Percentiles rank a stretch among this genome's conserved stretches.
These are phyloP conservation scores for Papilio demoleus DNA, from an alignment of 2,888 invertebrate genomes.

Conservation along the genomic window DNA sequence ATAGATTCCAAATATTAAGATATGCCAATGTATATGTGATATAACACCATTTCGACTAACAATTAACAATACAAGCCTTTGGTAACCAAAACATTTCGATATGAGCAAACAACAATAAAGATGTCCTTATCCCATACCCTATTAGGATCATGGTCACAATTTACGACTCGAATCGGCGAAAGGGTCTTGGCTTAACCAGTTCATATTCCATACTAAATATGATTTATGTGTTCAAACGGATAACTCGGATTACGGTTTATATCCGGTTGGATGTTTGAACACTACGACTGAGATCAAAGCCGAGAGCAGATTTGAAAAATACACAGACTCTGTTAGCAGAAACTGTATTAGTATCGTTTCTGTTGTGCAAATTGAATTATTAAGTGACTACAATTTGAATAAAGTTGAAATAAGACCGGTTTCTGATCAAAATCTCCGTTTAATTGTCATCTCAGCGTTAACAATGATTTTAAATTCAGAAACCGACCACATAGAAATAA, in stretches of 20 bases:
- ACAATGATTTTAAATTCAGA: too few relatives aligned
- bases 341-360: slow-evolving; percentile 31
- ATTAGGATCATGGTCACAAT: slow-evolving; percentile 37
- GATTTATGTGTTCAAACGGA: slow-evolving; percentile 39
- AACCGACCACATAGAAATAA: too few relatives aligned
- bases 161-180: slow-evolving; percentile 36
- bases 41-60: neutral
- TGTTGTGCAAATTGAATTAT: slow-evolving; percentile 30
- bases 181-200: slow-evolving; percentile 38
- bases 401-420: neutral
- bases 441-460: too few relatives aligned
- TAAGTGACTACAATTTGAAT: neutral
- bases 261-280: slow-evolving; percentile 37
- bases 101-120: slow-evolving; percentile 37
- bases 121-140: slow-evolving; percentile 32
- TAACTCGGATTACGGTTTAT: slow-evolving; percentile 35
- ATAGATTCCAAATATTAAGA: neutral
- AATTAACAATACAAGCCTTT: slow-evolving; percentile 13
- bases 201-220: slow-evolving; percentile 40
- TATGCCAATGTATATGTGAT: neutral
- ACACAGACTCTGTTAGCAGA: slow-evolving; percentile 24
- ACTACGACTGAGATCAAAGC: slow-evolving; percentile 28
- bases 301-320: slow-evolving; percentile 37
- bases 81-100: slow-evolving; percentile 32
- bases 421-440: too few relatives aligned